phyloP scores from a whole-genome alignment of 2,888 invertebrate species.

The Metacarcinus magister region DNA sequence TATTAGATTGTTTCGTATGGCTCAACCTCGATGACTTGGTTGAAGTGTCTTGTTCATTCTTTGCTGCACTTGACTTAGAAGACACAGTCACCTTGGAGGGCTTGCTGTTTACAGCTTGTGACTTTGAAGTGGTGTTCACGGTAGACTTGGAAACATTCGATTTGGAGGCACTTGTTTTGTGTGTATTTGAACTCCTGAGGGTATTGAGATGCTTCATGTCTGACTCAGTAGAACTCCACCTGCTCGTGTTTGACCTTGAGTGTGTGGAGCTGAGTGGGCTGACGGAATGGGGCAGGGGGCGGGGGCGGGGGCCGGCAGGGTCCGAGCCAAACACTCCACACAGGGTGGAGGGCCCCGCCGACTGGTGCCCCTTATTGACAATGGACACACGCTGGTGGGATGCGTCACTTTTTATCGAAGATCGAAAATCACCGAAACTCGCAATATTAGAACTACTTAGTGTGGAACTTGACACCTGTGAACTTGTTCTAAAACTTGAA shows the following conservation, averaged over 20 bases:
- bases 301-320: not conserved
- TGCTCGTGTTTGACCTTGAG: constrained; percentile 60
- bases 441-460: not conserved
- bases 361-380: constrained; percentile 33
- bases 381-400: constrained; percentile 29
- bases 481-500: constrained; percentile 53
- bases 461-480: constrained; percentile 40
- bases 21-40: not conserved
- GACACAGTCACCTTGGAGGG: not conserved
- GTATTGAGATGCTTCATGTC: not conserved
- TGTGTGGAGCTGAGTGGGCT: constrained; percentile 46
- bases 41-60: not conserved
- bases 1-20: not conserved
- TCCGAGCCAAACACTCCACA: not conserved
- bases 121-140: not conserved
- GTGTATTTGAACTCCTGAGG: not conserved
- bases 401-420: constrained; percentile 34
- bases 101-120: not conserved
- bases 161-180: not conserved
- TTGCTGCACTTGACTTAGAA: not conserved
- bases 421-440: constrained; percentile 20
- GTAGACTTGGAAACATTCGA: constrained; percentile 9
- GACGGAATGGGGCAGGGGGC: not conserved
- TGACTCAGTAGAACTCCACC: constrained; percentile 16
- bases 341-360: constrained; percentile 46